phyloP scores from a whole-genome alignment of 2,113 vertebrate species.

The Nannospalax galili region DNA sequence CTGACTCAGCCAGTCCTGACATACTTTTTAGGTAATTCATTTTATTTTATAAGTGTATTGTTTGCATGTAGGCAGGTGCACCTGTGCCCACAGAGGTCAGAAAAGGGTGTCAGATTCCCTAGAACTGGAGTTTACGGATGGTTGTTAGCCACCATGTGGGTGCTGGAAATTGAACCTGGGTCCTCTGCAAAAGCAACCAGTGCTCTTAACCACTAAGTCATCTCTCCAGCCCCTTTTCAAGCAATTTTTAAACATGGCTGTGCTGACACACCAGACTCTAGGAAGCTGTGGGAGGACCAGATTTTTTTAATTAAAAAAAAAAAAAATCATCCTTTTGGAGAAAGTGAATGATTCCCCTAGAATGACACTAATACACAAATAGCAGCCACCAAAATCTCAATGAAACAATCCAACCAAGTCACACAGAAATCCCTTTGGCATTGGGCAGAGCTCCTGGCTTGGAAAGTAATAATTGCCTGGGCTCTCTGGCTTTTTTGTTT shows the following conservation, averaged over 20 bases:
- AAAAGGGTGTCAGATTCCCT: too few relatives aligned
- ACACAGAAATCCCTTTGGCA: neutral
- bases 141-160: too few relatives aligned
- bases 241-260: neutral
- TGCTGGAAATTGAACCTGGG: too few relatives aligned
- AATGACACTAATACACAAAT: neutral
- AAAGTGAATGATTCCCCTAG: slow-evolving; percentile 41
- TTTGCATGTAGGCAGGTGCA: too few relatives aligned
- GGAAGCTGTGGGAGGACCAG: neutral
- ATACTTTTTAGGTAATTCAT: neutral
- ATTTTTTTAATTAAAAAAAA: slow-evolving; percentile 59
- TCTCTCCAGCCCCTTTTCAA: too few relatives aligned
- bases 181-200: too few relatives aligned
- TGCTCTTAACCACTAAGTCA: too few relatives aligned
- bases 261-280: neutral
- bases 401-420: neutral
- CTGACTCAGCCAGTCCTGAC: neutral
- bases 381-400: slow-evolving; percentile 31
- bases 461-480: neutral
- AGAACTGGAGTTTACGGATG: too few relatives aligned
- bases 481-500: neutral
- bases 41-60: too few relatives aligned
- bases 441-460: neutral
- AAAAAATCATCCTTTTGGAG: slow-evolving; percentile 40
- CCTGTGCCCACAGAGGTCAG: too few relatives aligned